Base-by-base conservation (phyloP, 2,888 invertebrate species). In the Tetropium fuscum region DNA sequence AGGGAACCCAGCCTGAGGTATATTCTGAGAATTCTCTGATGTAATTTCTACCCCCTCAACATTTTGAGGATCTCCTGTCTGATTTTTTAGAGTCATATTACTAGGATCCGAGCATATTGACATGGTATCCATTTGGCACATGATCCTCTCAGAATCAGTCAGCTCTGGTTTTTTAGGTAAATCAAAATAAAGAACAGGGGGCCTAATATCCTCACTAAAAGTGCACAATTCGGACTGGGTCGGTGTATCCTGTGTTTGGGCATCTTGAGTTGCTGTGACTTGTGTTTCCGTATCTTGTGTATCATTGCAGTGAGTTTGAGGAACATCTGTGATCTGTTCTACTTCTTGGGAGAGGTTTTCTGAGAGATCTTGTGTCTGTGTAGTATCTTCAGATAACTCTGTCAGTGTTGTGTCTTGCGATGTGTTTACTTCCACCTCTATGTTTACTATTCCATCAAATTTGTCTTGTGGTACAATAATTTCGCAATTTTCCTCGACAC, bases 71-170 rank as follows among this genome's bases (percentile, higher is more conserved):
- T 22, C 25, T 4, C 3, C 27, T 2, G 11, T 11, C 10, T 11
- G 16, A 22, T 32, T 32, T 22, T 43, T 32, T 16, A 27, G 10
- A 7, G 18, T 20, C 4, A 18, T 5, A 16, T 48, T 45, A 16
- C 56, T 59, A 2, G 58, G 49, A 49, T 43, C 54, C 5, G 44
- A 36, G 18, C 65, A 65, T 38, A 64, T 53, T 4, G 74, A 69
- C 55, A 73, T 71, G 2, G 78, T 79, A 22, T 77, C 76, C 70
- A 73, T 72, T 40, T 63, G 64, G 36, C 70, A 68, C 16, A 74
- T 67, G 8, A 69, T 66, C 47, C 81, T 76, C 65, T 74, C 73
- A 1, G 72, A 67, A 13, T 74, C 72, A 6, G 71, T 73, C 4
- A 75, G 53, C 20, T 65, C 51, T 0, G 70, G 67, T 38, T 68